phyloP scores from a whole-genome alignment of 2,797 vertebrate genomes.

The Apodemus agrarius region DNA sequence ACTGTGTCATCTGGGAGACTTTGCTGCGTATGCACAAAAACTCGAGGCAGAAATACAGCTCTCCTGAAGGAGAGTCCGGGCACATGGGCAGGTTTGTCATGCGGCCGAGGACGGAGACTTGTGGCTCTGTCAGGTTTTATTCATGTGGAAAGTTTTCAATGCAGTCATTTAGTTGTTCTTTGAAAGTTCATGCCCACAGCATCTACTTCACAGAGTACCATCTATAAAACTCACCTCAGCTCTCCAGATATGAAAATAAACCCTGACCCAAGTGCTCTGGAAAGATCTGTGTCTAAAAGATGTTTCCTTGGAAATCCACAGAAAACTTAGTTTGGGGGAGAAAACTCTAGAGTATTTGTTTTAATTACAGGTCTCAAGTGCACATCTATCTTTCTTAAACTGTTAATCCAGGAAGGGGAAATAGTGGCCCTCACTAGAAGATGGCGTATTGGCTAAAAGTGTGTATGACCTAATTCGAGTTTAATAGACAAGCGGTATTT shows the following conservation, averaged over 20 bases:
- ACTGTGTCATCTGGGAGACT: background rate
- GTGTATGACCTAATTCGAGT: slow-evolving; percentile 25
- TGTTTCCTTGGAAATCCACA: slow-evolving; percentile 46
- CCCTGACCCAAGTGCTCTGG: background rate
- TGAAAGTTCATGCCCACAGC: slow-evolving; percentile 18
- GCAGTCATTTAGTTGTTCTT: slow-evolving; percentile 1
- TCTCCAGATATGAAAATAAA: slow-evolving; percentile 63
- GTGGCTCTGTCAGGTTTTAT: background rate
- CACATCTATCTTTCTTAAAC: background rate
- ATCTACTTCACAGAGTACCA: background rate
- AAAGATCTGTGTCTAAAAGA: slow-evolving; percentile 30
- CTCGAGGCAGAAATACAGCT: background rate
- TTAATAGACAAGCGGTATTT: slow-evolving; percentile 47
- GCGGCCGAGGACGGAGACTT: background rate
- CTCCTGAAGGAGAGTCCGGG: background rate
- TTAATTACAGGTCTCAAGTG: background rate
- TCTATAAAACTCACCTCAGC: slow-evolving; percentile 62
- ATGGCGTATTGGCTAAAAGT: background rate
- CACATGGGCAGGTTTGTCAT: background rate
- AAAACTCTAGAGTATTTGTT: background rate
- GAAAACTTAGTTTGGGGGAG: slow-evolving; percentile 38
- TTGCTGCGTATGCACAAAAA: background rate
- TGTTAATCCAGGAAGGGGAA: background rate
- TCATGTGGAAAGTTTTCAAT: slow-evolving; percentile 34
- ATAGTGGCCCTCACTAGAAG: background rate